Base-by-base conservation (phyloP, 2,888 invertebrate genomes). In the Aproaerema taeniolella region DNA sequence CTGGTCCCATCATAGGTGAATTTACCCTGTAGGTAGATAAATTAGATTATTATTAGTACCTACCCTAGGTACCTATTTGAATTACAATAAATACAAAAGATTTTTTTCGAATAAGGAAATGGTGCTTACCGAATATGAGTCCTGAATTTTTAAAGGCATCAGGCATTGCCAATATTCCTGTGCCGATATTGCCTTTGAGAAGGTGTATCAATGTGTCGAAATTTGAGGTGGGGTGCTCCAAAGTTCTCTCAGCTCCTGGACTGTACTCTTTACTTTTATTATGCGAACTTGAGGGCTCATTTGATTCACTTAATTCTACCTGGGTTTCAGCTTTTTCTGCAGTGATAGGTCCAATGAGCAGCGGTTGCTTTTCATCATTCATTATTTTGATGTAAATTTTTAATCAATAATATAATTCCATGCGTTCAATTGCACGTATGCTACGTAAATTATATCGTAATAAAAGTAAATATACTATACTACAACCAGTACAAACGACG, bases 141-240 rank as follows among this genome's bases (percentile, higher is more conserved):
- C 98, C 98, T 40, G 97, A 93, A 83, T 97, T 95, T 70, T 93
- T 92, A 67, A 97, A 95, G 10, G 97, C 97, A 79, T 96, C 92
- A 2, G 99, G 98, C 95, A 99, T 96, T 5, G 99, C 98, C 52
- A 99, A 85, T 53, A 99, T 97, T 2, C 99, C 99, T 0, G 98
- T 98, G 5, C 98, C 98, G 48, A 91, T 89, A 56, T 92, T 92
- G 15, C 92, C 92, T 71, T 93, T 93, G 25, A 93, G 74, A 46
- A 93, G 77, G 66, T 92, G 92, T 51, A 93, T 90, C 70, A 93
- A 87, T 1, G 94, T 93, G 61, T 93, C 93, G 54, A 91, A 88
- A 78, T 93, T 95, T 49, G 94, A 93, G 2, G 94, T 94, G 1
- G 94, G 94, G 74, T 94, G 91, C 59, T 93, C 93, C 53, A 94